A percentile compares a stretch with the other conserved stretches of the same genome.
These are phyloP conservation scores for Nemotelus pantherinus DNA, from an alignment of 2,888 invertebrate genomes.

Conservation along the genomic window DNA sequence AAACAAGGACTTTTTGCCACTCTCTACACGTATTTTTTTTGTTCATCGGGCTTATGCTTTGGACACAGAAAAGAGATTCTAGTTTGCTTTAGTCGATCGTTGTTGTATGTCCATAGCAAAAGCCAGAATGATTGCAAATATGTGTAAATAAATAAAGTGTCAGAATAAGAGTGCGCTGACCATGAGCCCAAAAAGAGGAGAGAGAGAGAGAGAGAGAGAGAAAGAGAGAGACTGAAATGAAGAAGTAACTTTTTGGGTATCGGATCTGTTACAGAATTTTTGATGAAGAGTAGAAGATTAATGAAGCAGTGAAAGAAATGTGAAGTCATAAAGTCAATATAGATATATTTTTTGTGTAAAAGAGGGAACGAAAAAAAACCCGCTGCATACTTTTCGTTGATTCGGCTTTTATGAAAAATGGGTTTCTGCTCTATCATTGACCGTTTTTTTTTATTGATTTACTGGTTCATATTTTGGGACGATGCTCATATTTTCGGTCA, in stretches of 20 bases:
- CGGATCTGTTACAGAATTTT: slow-evolving; percentile 27
- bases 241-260: slow-evolving; percentile 5
- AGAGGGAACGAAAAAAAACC: not conserved
- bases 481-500: not conserved
- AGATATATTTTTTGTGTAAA: not conserved
- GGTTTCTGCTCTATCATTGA: slow-evolving; percentile 5
- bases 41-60: too few species aligned
- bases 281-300: slow-evolving; percentile 20
- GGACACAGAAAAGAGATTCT: too few species aligned
- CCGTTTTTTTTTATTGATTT: slow-evolving; percentile 10
- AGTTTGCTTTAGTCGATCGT: too few species aligned
- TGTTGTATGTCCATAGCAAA: too few species aligned
- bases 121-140: not conserved
- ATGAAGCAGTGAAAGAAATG: slow-evolving; percentile 16
- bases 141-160: too few species aligned
- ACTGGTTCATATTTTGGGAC: not conserved
- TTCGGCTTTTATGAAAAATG: not conserved
- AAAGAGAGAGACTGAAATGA: not conserved
- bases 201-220: too few species aligned
- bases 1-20: too few species aligned
- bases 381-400: not conserved
- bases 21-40: too few species aligned
- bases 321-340: slow-evolving; percentile 34
- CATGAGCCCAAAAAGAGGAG: too few species aligned
- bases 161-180: too few species aligned